These are phyloP conservation scores for Tragopan temminckii DNA, from an alignment of 2,797 vertebrate genomes.

Conservation along the genomic window DNA sequence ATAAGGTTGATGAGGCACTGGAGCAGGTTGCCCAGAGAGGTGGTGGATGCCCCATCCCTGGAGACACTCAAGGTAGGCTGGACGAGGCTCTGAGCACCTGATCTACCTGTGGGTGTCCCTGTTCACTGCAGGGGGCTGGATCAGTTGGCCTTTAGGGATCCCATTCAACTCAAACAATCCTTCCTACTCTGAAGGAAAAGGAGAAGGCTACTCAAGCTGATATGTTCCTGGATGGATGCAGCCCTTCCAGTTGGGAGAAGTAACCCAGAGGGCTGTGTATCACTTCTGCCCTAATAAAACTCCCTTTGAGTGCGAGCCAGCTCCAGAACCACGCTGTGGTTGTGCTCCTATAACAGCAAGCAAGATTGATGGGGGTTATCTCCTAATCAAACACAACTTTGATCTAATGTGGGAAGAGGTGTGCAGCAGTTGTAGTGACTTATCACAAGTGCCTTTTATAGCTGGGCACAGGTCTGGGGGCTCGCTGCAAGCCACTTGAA, in stretches of 20 bases:
- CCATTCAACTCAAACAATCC: no score
- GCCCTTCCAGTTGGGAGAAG: not conserved
- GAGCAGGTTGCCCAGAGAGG: no score
- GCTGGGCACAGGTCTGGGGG: not conserved
- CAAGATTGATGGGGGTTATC: not conserved
- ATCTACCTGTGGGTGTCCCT: no score
- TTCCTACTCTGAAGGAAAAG: not conserved
- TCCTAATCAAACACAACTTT: not conserved
- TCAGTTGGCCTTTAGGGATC: no score
- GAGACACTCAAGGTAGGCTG: no score
- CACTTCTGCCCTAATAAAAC: not conserved
- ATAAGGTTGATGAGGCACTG: no score
- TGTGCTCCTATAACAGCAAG: accelerated
- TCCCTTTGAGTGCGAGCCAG: not conserved
- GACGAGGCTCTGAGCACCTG: no score
- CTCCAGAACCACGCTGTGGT: not conserved
- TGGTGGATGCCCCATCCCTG: no score
- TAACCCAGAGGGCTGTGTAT: not conserved
- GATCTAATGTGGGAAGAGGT: not conserved
- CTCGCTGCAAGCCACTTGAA: not conserved
- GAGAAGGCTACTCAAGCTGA: not conserved
- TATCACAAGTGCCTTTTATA: conserved; percentile 6
- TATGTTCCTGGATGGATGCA: not conserved
- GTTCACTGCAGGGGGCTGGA: no score
- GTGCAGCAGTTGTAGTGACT: not conserved